phyloP scores from a whole-genome alignment of 2,888 invertebrate species.

The Drosophila subquinaria region DNA sequence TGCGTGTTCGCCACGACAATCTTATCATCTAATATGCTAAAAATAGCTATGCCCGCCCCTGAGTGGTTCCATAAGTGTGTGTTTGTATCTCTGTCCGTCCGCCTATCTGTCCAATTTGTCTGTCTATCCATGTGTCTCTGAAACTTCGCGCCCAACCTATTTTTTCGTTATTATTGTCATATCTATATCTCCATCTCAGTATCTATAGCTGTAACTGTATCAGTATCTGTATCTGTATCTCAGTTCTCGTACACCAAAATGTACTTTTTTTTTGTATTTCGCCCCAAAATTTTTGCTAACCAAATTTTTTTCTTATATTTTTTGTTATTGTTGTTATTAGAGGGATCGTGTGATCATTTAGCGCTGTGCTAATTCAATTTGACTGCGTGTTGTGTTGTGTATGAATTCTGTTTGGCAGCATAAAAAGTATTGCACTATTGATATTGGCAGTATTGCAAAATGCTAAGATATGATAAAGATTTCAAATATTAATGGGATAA shows the following conservation, averaged over 20 bases:
- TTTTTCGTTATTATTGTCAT: constrained; percentile 25
- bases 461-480: not conserved
- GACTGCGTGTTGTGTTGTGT: constrained; percentile 44
- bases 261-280: constrained; percentile 38
- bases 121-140: constrained; percentile 31
- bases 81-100: constrained; percentile 12
- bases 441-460: constrained; percentile 28
- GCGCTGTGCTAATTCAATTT: constrained; percentile 81
- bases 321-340: constrained; percentile 61
- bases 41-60: constrained; percentile 71
- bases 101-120: constrained; percentile 12
- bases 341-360: constrained; percentile 83
- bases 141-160: constrained; percentile 70
- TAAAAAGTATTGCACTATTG: constrained; percentile 28
- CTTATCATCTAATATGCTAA: constrained; percentile 76
- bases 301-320: constrained; percentile 36
- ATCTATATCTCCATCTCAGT: constrained; percentile 35
- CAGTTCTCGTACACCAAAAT: constrained; percentile 27
- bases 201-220: constrained; percentile 42
- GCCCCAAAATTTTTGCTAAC: constrained; percentile 64
- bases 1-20: constrained; percentile 72
- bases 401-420: constrained; percentile 43
- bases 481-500: not conserved
- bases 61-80: constrained; percentile 50
- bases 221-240: constrained; percentile 37